Percentiles rank a stretch among this genome's conserved stretches.
Evolutionary conservation across 1,140 invertebrate genomes (phyloP).

Genomic region (Drosophila rufa): DNA sequence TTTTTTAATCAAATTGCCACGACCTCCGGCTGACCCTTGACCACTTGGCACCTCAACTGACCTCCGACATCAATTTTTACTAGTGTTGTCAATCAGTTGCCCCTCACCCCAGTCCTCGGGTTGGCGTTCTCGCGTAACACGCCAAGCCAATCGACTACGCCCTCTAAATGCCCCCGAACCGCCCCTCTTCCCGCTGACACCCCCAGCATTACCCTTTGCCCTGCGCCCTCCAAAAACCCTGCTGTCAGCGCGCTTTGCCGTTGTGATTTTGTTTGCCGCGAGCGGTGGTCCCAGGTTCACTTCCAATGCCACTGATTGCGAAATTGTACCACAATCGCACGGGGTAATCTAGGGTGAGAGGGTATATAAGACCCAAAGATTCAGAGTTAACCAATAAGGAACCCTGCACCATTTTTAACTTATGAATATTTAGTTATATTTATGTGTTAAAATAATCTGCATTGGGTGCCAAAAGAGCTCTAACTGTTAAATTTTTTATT

Average conservation of each 20-base stretch:
- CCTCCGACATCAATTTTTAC: constrained; percentile 58
- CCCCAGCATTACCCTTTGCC: not conserved
- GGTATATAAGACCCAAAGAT: constrained; percentile 1
- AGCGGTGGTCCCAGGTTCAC: constrained; percentile 24
- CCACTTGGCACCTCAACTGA: constrained; percentile 3
- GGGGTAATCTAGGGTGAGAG: not conserved
- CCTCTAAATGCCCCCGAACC: not conserved
- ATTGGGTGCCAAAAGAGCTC: no score
- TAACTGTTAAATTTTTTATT: no score
- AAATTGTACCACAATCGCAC: constrained; percentile 13
- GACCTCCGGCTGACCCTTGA: constrained; percentile 22
- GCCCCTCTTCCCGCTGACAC: not conserved
- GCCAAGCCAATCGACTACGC: constrained; percentile 21
- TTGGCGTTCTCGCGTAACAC: constrained; percentile 38
- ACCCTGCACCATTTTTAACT: not conserved
- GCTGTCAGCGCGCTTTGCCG: constrained; percentile 38
- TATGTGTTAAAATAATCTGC: no score
- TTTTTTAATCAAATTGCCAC: constrained; percentile 44
- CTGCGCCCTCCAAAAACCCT: constrained; percentile 29
- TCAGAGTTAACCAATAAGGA: not conserved
- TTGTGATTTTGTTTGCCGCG: constrained; percentile 45
- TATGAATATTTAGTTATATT: no score
- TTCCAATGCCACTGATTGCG: constrained; percentile 13
- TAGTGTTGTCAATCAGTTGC: constrained; percentile 57
- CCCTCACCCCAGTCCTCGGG: constrained; percentile 5